Base-by-base conservation (phyloP, 35 echinoderm and acorn worm species). In the Lytechinus variegatus region DNA sequence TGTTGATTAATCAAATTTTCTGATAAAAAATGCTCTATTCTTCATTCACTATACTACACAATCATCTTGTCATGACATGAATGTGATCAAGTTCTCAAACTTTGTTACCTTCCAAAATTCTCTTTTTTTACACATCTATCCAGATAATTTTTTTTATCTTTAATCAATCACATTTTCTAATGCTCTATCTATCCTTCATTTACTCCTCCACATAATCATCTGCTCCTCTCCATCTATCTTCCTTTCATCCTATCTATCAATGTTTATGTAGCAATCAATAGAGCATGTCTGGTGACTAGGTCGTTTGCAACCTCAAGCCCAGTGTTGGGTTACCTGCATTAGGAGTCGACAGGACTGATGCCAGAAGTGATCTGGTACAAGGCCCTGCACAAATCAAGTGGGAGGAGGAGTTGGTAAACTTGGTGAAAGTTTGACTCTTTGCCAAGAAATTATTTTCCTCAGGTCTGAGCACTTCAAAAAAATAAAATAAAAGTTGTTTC, bases 281-380 rank as follows among this genome's bases (percentile, higher is more conserved):
- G 88, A 90, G 88, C 88, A 90, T 90, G 88, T 90, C 88, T 90
- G n/a, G 88, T 90, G 88, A 54, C 28, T 33, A 90, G 28, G 88
- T 54, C 52, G 52, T 21, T 54, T 54, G 52, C 88, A 90, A 54
- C 88, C 28, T 90, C 88, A 44, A 52, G 28, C 88, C 52, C 88
- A 90, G 88, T 90, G 88, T 90, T 90, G 88, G 88, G 88, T 90
- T 90, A 90, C 88, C 88, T 90, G 88, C 28, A 54, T 13, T 12
- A 90, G 88, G 88, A 90, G 88, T 90, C 88, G 12, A 10, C 16
- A 12, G 52, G 88, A 54, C 88, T 90, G 88, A 90, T 13, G 88
- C 88, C 88, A 90, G 0, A 44, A 90, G 88, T 90, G 8, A 16
- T 54, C 52, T 90, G 28, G 28, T 24, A 90, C 28, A 52, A 90